Conservation (phyloP, 2,888 invertebrate species). For the Chrysotoxum bicinctum region DNA sequence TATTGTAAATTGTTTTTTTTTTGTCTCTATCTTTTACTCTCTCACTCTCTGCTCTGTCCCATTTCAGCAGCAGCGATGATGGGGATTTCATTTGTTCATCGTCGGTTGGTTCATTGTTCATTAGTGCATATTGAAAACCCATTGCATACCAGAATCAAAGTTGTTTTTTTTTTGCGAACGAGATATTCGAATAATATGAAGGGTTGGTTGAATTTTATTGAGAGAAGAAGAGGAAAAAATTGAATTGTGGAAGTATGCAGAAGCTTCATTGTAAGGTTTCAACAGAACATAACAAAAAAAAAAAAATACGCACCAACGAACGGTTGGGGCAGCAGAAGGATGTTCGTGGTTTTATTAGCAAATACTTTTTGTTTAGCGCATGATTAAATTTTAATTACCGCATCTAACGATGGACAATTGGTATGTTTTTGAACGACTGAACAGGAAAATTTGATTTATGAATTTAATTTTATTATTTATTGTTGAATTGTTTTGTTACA, state of each 20-base stretch:
- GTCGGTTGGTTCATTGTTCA: slow-evolving; percentile 65
- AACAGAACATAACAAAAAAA: neutral
- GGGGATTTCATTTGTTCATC: slow-evolving; percentile 50
- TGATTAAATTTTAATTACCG: slow-evolving; percentile 63
- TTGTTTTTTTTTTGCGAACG: slow-evolving; percentile 16
- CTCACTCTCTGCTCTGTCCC: too few species aligned
- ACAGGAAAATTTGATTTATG: slow-evolving; percentile 29
- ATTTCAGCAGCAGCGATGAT: neutral
- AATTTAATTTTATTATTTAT: slow-evolving; percentile 30
- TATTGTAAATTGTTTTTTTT: slow-evolving; percentile 54
- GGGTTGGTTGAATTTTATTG: slow-evolving; percentile 27
- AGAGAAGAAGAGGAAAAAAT: neutral
- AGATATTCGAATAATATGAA: slow-evolving; percentile 44
- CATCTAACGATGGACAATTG: slow-evolving; percentile 34
- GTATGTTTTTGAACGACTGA: slow-evolving; percentile 25
- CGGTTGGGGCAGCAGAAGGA: neutral
- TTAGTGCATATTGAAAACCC: slow-evolving; percentile 64
- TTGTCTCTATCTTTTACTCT: neutral
- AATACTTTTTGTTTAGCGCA: slow-evolving; percentile 59
- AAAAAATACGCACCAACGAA: neutral
- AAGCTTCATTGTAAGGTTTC: neutral
- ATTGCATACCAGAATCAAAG: slow-evolving; percentile 50
- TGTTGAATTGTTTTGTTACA: slow-evolving; percentile 16
- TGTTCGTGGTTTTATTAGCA: slow-evolving; percentile 42
- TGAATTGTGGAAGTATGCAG: slow-evolving; percentile 4